A percentile compares a stretch with the other conserved stretches of the same genome.
Evolutionary conservation across 2,888 invertebrate genomes (phyloP).

Genomic region (Nezara viridula): DNA sequence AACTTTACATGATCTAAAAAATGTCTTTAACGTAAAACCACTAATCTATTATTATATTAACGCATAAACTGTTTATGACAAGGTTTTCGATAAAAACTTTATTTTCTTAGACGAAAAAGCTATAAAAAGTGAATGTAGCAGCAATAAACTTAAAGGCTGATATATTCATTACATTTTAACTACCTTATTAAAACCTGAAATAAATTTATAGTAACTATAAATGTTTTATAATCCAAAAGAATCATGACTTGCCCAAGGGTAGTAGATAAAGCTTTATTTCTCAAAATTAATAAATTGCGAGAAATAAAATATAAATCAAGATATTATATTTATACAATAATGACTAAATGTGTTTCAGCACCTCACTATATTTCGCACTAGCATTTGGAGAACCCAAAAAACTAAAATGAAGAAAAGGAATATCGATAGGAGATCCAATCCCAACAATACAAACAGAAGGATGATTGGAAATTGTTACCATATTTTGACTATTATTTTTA

Average conservation of each 20-base stretch:
- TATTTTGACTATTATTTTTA: too few species aligned
- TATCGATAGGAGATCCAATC: too few species aligned
- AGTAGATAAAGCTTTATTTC: not conserved
- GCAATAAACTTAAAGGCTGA: not conserved
- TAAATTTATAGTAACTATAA: not conserved
- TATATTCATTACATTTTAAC: conserved; percentile 10
- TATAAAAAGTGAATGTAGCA: not conserved
- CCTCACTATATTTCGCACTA: too few species aligned
- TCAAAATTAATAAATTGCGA: not conserved
- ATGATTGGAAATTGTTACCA: too few species aligned
- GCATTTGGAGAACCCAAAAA: too few species aligned
- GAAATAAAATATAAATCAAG: not conserved
- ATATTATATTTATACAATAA: not conserved
- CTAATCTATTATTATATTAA: conserved; percentile 2
- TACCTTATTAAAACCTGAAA: not conserved
- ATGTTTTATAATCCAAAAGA: not conserved
- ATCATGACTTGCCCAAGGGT: not conserved
- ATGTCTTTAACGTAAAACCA: not conserved
- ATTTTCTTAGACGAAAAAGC: conserved; percentile 17
- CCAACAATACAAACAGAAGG: too few species aligned
- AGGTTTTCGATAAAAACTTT: not conserved
- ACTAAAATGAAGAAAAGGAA: too few species aligned
- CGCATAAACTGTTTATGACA: not conserved
- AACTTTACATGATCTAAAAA: too few species aligned
- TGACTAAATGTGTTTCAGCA: not conserved